phyloP scores from a whole-genome alignment of 2,797 vertebrate species.

The Alexandromys oeconomus region DNA sequence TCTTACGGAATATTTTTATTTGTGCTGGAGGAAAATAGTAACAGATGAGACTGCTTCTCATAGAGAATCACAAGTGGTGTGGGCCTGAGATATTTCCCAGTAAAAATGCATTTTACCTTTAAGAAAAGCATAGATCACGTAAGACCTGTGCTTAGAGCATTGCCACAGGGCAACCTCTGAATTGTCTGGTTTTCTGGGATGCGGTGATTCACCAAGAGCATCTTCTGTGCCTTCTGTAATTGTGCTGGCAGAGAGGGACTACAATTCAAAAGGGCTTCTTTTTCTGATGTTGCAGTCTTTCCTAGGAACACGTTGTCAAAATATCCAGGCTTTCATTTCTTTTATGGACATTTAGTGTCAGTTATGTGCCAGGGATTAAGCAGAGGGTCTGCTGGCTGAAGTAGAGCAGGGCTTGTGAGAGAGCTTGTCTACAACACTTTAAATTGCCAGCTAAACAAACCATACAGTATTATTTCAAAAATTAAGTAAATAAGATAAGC shows the following conservation, averaged over 20 bases:
- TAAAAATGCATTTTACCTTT: conserved; percentile 53
- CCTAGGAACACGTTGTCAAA: background rate
- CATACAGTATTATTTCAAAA: background rate
- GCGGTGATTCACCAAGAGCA: background rate
- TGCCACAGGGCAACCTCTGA: background rate
- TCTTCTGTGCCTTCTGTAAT: background rate
- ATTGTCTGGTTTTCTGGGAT: background rate
- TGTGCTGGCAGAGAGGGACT: background rate
- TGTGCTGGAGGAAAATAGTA: background rate
- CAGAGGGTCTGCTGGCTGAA: background rate
- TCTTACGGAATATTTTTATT: background rate
- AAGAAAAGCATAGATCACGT: conserved; percentile 9
- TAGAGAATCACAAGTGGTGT: background rate
- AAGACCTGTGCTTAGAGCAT: background rate
- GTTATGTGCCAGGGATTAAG: background rate
- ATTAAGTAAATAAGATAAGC: background rate
- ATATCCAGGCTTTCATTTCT: conserved; percentile 47
- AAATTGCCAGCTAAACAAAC: background rate
- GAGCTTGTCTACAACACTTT: background rate
- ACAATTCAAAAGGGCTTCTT: background rate
- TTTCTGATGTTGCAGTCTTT: background rate
- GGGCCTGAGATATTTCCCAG: background rate
- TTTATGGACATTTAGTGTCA: conserved; percentile 9
- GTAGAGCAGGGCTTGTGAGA: background rate
- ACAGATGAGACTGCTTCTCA: background rate